Evolutionary conservation across 2,797 vertebrate species (phyloP).

Genomic region (Rhyacichthys aspro): DNA sequence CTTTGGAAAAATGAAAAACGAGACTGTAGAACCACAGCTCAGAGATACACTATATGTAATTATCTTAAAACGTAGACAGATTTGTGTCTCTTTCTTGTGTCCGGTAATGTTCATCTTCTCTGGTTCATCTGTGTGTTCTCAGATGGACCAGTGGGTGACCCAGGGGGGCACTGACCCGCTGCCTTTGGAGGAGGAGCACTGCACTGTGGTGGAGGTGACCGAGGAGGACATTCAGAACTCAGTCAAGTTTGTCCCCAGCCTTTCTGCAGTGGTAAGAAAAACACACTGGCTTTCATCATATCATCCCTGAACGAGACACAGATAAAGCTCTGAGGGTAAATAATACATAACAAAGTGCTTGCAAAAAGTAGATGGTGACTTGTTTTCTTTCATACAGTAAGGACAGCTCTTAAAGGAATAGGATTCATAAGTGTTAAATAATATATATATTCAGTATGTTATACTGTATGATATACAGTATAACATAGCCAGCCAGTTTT

Average conservation of each 20-base stretch:
- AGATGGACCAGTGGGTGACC: conserved; percentile 93
- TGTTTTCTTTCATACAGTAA: too few species aligned
- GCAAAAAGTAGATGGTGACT: too few species aligned
- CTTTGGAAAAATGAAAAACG: not conserved
- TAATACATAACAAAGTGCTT: too few species aligned
- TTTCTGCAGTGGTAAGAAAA: conserved; percentile 92
- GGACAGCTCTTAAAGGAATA: too few species aligned
- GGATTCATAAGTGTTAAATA: too few species aligned
- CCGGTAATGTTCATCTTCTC: not conserved
- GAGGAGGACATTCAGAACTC: conserved; percentile 99
- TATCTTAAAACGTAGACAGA: not conserved
- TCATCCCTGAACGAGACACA: too few species aligned
- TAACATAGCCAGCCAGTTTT: not conserved
- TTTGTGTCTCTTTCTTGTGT: not conserved
- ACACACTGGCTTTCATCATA: not conserved
- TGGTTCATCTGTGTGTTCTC: conserved; percentile 5
- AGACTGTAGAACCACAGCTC: not conserved
- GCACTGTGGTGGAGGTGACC: conserved; percentile 92
- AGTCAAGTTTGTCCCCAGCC: conserved; percentile 92
- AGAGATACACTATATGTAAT: too few species aligned
- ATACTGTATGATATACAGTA: not conserved
- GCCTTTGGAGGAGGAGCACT: conserved; percentile 95
- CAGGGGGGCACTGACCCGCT: conserved; percentile 82
- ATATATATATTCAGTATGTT: not conserved
- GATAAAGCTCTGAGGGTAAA: too few species aligned